Conservation (phyloP, 2,888 invertebrate genomes). For the Mythimna vitellina region DNA sequence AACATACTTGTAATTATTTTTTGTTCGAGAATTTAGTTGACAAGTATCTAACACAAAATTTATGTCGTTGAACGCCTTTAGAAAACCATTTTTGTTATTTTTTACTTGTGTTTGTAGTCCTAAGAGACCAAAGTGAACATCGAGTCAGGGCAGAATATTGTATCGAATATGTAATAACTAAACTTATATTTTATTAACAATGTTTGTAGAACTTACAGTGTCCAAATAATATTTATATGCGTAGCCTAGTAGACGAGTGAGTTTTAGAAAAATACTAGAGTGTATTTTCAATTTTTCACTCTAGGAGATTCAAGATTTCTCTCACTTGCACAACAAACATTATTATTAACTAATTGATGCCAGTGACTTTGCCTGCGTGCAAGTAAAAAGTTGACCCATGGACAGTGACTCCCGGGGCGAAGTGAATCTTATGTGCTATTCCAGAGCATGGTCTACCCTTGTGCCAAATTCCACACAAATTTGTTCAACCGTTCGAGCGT, state of each 20-base stretch:
- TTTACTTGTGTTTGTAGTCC: neutral
- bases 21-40: neutral
- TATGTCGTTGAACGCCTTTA: neutral
- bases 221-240: neutral
- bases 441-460: no score
- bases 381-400: no score
- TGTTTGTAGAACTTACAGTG: neutral
- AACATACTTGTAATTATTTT: neutral
- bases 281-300: neutral
- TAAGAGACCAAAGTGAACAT: neutral
- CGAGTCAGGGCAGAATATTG: neutral
- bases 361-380: no score
- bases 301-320: no score
- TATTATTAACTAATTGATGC: no score
- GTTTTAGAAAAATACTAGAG: neutral
- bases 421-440: no score
- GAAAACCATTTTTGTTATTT: neutral
- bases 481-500: no score
- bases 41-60: neutral
- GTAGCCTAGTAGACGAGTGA: neutral
- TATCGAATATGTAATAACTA: neutral
- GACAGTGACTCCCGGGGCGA: no score
- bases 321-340: neutral
- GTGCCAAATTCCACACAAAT: no score
- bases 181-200: conserved; percentile 5